A percentile compares a stretch with the other conserved stretches of the same genome.
Evolutionary conservation across 2,797 vertebrate genomes (phyloP).

Genomic region (Amblyopsis hoosieri): DNA sequence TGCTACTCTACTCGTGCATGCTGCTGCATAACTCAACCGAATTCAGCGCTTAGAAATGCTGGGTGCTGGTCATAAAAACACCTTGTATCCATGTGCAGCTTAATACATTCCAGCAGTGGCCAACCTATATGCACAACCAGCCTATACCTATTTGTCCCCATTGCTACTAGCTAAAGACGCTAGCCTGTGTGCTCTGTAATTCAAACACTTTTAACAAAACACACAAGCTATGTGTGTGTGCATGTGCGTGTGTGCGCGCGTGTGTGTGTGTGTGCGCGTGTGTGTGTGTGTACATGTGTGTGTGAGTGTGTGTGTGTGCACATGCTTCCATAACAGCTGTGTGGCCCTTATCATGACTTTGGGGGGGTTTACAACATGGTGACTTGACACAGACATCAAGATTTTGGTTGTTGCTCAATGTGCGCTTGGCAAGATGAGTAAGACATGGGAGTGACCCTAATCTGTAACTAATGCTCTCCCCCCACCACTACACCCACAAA

Average conservation of each 20-base stretch:
- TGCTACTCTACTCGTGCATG: constrained; percentile 22
- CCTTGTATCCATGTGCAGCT: constrained; percentile 34
- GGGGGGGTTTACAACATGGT: constrained; percentile 24
- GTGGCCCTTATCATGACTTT: constrained; percentile 35
- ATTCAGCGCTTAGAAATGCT: constrained; percentile 2
- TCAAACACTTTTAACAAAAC: too few species aligned
- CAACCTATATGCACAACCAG: neutral
- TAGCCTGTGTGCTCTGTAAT: too few species aligned
- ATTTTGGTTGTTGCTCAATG: constrained; percentile 31
- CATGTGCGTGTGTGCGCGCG: too few species aligned
- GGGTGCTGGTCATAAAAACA: constrained; percentile 14
- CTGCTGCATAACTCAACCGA: constrained; percentile 39
- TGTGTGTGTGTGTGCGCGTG: neutral
- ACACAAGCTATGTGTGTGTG: neutral
- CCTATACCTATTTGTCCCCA: too few species aligned
- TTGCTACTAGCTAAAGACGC: too few species aligned
- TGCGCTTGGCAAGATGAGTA: constrained; percentile 23
- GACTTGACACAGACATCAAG: constrained; percentile 44
- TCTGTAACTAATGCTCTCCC: constrained; percentile 41
- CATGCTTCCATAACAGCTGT: constrained; percentile 23
- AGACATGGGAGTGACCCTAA: constrained; percentile 53
- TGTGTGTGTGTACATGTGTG: neutral
- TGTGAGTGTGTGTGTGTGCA: neutral
- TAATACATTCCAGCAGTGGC: neutral
- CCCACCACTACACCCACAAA: constrained; percentile 23